Conservation (phyloP, 2,888 invertebrate species). For the Ophion ellenae region DNA sequence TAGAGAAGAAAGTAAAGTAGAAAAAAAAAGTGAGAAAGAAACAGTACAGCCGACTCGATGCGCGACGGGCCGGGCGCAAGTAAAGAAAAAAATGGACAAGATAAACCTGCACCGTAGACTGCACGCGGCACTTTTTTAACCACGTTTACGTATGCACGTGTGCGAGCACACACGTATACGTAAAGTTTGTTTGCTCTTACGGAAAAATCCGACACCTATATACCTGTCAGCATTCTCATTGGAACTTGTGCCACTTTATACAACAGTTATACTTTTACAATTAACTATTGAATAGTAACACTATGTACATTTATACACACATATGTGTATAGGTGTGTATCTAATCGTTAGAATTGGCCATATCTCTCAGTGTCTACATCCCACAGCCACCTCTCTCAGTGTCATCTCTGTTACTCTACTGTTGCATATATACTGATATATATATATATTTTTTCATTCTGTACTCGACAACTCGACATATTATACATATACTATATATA, state of each 20-base stretch:
- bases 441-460: constrained; percentile 10
- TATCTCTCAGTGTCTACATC: constrained; percentile 24
- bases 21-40: not conserved
- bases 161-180: constrained; percentile 13
- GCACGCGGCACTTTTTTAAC: constrained; percentile 57
- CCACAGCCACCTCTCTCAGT: constrained; percentile 35
- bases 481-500: constrained; percentile 25
- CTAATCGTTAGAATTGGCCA: constrained; percentile 29
- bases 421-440: constrained; percentile 13
- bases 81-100: constrained; percentile 48
- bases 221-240: constrained; percentile 51
- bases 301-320: constrained; percentile 1
- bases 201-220: constrained; percentile 25
- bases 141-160: constrained; percentile 14
- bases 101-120: constrained; percentile 62
- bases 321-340: constrained; percentile 3
- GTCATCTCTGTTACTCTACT: constrained; percentile 43
- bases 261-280: constrained; percentile 54
- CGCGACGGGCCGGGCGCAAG: constrained; percentile 57
- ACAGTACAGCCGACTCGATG: not conserved
- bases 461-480: constrained; percentile 29
- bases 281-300: constrained; percentile 21
- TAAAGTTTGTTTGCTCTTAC: constrained; percentile 22
- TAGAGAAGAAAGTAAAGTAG: constrained; percentile 10
- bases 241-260: constrained; percentile 39